Percentiles rank a stretch among this genome's conserved stretches.
Conservation (phyloP, 2,113 vertebrate genomes). For the Takifugu bimaculatus region DNA sequence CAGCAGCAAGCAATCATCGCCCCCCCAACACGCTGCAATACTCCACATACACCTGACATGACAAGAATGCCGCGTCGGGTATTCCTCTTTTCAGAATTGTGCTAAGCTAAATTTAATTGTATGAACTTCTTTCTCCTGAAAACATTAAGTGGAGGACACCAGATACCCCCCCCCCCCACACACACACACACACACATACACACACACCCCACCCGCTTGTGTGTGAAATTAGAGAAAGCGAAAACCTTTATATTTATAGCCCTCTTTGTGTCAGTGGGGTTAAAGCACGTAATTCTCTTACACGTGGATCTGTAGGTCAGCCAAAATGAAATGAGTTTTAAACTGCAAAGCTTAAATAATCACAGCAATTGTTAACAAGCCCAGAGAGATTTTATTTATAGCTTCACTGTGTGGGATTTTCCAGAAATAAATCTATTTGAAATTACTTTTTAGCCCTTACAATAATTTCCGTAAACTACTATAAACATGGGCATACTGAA, state of each 20-base stretch:
- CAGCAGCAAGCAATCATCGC: slow-evolving; percentile 5
- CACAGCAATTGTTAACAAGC: no score
- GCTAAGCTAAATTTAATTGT: not conserved
- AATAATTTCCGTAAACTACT: no score
- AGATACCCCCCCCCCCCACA: not conserved
- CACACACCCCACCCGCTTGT: not conserved
- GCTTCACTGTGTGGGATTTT: no score
- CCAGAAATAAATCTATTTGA: no score
- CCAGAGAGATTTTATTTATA: no score
- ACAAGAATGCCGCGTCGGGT: not conserved
- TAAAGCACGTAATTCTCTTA: not conserved
- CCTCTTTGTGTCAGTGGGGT: not conserved
- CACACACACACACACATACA: no score
- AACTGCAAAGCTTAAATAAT: no score
- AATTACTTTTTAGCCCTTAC: no score
- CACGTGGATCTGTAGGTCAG: no score
- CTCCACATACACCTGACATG: not conserved
- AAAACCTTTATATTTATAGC: not conserved
- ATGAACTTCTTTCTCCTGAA: not conserved
- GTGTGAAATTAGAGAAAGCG: not conserved
- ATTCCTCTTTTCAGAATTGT: not conserved
- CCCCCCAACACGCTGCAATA: not conserved
- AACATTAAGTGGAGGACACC: not conserved
- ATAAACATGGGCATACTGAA: no score
- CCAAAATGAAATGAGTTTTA: no score